Conservation (phyloP, 2,888 invertebrate species). For the Drosophila yooni region DNA sequence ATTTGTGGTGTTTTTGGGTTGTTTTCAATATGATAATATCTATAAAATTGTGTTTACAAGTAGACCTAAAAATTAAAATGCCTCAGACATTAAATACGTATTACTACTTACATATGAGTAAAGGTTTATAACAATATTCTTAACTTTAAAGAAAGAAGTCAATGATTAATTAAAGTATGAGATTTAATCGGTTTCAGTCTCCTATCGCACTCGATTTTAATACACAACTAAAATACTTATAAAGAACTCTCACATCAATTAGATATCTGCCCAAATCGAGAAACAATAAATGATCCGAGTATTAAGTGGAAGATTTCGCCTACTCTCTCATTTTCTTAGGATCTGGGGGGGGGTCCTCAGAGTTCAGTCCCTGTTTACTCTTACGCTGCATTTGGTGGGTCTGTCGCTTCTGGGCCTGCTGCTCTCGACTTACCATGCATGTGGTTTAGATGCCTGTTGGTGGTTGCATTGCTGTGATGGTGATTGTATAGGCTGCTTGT, state of each 20-base stretch:
- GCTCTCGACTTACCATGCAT: slow-evolving; percentile 79
- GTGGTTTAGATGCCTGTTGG: slow-evolving; percentile 65
- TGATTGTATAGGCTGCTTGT: slow-evolving; percentile 63
- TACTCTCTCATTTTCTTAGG: neutral
- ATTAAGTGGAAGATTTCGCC: neutral
- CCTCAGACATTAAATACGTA: neutral
- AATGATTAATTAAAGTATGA: neutral
- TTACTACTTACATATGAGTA: neutral
- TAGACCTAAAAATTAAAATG: neutral
- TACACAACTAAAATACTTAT: neutral
- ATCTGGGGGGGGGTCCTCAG: neutral
- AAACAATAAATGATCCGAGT: neutral
- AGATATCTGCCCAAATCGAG: neutral
- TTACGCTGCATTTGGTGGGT: slow-evolving; percentile 28
- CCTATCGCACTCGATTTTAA: neutral
- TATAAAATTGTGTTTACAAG: neutral
- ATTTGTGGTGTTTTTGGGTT: neutral
- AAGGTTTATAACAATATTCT: neutral
- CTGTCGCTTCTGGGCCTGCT: slow-evolving; percentile 1
- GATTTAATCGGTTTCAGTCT: neutral
- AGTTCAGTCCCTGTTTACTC: neutral
- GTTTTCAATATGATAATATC: neutral
- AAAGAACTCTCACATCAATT: neutral
- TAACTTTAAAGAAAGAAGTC: neutral
- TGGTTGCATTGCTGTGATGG: slow-evolving; percentile 59